Evolutionary conservation across 2,113 vertebrate genomes (phyloP).

Genomic region (Catagonus wagneri): DNA sequence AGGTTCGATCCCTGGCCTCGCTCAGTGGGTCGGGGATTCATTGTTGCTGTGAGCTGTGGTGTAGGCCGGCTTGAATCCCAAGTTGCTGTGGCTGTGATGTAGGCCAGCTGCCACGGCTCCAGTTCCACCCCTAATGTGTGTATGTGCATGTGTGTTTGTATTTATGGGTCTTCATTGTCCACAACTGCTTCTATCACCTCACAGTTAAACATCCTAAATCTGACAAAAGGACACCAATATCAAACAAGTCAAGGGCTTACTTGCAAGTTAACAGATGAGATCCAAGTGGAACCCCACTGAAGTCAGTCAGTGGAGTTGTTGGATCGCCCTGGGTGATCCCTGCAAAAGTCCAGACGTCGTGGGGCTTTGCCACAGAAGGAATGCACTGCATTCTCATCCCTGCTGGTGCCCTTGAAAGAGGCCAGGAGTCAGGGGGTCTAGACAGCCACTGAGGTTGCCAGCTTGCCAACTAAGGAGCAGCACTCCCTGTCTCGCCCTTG

Average conservation of each 20-base stretch:
- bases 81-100: too few relatives aligned
- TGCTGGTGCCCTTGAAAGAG: not conserved
- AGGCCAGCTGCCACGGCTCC: too few relatives aligned
- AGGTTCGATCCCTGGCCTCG: too few relatives aligned
- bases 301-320: too few relatives aligned
- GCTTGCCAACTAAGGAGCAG: not conserved
- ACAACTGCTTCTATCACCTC: not conserved
- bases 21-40: too few relatives aligned
- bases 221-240: not conserved
- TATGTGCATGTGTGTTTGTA: not conserved
- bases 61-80: too few relatives aligned
- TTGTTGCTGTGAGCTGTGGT: too few relatives aligned
- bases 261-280: not conserved
- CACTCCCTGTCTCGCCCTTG: not conserved
- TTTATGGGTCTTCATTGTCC: not conserved
- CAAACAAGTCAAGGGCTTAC: not conserved
- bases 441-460: not conserved
- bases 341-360: fast-evolving
- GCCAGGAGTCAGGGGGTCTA: not conserved
- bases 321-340: not conserved
- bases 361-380: not conserved
- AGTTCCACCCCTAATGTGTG: too few relatives aligned
- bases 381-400: not conserved
- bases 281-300: not conserved
- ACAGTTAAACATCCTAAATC: not conserved